Evolutionary conservation across 1,140 invertebrate species (phyloP).

Genomic region (Drosophila sturtevanti): DNA sequence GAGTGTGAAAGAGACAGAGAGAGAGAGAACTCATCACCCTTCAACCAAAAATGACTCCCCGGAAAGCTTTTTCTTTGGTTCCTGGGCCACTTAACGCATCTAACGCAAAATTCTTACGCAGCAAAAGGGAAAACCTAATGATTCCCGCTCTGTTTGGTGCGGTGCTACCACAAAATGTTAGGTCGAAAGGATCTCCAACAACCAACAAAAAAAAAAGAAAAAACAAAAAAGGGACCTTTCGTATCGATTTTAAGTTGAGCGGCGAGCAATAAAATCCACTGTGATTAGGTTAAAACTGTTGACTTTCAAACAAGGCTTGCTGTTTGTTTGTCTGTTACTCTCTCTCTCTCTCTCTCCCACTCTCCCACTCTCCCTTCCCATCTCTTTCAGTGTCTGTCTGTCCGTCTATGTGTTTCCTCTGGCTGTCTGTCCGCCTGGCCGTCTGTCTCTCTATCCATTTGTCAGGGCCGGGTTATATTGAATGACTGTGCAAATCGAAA

Average conservation of each 20-base stretch:
- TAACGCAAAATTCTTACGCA: slow-evolving; percentile 72
- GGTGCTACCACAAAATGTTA: slow-evolving; percentile 50
- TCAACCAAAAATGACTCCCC: slow-evolving; percentile 16
- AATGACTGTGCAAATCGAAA: slow-evolving; percentile 77
- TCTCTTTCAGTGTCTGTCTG: neutral
- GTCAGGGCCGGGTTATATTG: slow-evolving; percentile 48
- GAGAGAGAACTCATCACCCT: slow-evolving; percentile 4
- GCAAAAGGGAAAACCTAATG: slow-evolving; percentile 63
- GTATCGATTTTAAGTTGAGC: slow-evolving; percentile 68
- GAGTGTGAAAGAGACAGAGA: no score
- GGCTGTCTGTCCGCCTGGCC: slow-evolving; percentile 33
- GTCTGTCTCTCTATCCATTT: slow-evolving; percentile 15
- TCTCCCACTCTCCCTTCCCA: neutral
- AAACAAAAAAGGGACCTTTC: slow-evolving; percentile 22
- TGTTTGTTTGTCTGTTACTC: slow-evolving; percentile 30
- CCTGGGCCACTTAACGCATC: slow-evolving; percentile 68
- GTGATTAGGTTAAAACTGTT: slow-evolving; percentile 80
- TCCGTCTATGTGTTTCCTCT: neutral
- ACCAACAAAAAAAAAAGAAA: neutral
- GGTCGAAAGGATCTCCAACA: slow-evolving; percentile 33
- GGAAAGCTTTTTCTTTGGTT: slow-evolving; percentile 8
- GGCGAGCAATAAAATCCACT: slow-evolving; percentile 77
- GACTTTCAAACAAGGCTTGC: slow-evolving; percentile 72
- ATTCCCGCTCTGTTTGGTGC: slow-evolving; percentile 45
- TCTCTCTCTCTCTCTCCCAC: slow-evolving; percentile 4